Percentiles rank a stretch among this genome's conserved stretches.
These are phyloP conservation scores for Aramus guarauna DNA, from an alignment of 2,113 vertebrate species.

Conservation along the genomic window DNA sequence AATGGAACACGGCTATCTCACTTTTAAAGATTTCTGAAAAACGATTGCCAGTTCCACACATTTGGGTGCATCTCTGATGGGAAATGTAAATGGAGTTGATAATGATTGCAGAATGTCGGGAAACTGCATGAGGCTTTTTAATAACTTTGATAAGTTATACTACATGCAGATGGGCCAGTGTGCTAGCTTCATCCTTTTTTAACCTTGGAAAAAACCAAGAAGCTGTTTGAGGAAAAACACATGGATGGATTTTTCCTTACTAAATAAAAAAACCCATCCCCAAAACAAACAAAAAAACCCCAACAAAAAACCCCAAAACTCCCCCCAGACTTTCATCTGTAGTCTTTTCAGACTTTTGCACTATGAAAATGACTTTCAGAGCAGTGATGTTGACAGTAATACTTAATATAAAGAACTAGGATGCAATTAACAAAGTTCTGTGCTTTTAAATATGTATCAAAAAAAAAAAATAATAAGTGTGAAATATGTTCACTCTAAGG, in stretches of 20 bases:
- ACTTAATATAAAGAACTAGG: neutral
- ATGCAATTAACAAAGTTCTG: neutral
- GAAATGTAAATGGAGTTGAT: constrained; percentile 53
- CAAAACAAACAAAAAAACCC: neutral
- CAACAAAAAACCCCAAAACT: accelerated
- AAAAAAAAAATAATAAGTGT: neutral
- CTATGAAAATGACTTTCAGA: neutral
- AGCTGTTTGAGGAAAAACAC: neutral
- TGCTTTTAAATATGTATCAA: neutral
- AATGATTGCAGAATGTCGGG: neutral
- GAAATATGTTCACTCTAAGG: neutral
- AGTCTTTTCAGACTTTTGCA: neutral
- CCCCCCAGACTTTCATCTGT: neutral
- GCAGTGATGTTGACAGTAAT: neutral
- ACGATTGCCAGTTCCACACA: neutral
- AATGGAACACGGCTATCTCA: neutral
- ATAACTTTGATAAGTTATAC: neutral
- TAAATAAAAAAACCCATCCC: neutral
- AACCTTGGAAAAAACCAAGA: neutral
- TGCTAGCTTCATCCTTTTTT: neutral
- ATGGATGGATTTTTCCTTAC: neutral
- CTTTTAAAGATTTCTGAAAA: constrained; percentile 50
- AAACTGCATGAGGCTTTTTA: constrained; percentile 11
- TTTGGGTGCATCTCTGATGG: constrained; percentile 22
- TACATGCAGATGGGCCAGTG: neutral